phyloP scores from a whole-genome alignment of 2,888 invertebrate genomes.

The Drosophila kambysellisi region DNA sequence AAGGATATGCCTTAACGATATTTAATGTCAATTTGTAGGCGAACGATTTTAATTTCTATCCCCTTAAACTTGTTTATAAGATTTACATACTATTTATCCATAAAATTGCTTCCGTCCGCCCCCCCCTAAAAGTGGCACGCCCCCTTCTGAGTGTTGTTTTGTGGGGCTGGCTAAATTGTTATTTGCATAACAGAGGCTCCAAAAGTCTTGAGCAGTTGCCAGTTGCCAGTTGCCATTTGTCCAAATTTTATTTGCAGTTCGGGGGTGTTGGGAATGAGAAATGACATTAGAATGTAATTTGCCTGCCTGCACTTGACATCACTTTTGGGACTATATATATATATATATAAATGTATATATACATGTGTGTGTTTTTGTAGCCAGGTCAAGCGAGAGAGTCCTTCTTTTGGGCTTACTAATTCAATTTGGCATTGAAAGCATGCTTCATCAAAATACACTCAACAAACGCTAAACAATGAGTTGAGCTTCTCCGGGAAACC shows the following conservation, averaged over 20 bases:
- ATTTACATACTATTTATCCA: slow-evolving; percentile 60
- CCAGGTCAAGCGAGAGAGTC: slow-evolving; percentile 13
- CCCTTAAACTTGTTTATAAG: slow-evolving; percentile 49
- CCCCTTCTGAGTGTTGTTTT: not conserved
- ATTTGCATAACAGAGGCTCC: slow-evolving; percentile 44
- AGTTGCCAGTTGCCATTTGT: slow-evolving; percentile 1
- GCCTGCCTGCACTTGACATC: slow-evolving; percentile 8
- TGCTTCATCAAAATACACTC: slow-evolving; percentile 24
- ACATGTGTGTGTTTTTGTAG: not conserved
- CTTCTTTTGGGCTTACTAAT: slow-evolving; percentile 11
- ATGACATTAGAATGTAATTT: slow-evolving; percentile 55
- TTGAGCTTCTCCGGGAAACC: not conserved
- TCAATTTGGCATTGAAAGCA: slow-evolving; percentile 35
- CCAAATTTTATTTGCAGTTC: slow-evolving; percentile 43
- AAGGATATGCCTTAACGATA: slow-evolving; percentile 47
- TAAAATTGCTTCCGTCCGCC: slow-evolving; percentile 46
- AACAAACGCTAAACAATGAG: slow-evolving; percentile 27
- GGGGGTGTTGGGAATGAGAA: slow-evolving; percentile 19
- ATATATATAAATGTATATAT: not conserved
- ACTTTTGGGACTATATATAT: slow-evolving; percentile 1
- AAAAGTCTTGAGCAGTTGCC: slow-evolving; percentile 5
- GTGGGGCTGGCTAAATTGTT: slow-evolving; percentile 23
- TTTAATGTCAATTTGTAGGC: slow-evolving; percentile 64
- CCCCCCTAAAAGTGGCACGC: not conserved
- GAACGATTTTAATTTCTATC: slow-evolving; percentile 57